Evolutionary conservation across 2,113 vertebrate genomes (phyloP).

Genomic region (Syngnathus floridae): DNA sequence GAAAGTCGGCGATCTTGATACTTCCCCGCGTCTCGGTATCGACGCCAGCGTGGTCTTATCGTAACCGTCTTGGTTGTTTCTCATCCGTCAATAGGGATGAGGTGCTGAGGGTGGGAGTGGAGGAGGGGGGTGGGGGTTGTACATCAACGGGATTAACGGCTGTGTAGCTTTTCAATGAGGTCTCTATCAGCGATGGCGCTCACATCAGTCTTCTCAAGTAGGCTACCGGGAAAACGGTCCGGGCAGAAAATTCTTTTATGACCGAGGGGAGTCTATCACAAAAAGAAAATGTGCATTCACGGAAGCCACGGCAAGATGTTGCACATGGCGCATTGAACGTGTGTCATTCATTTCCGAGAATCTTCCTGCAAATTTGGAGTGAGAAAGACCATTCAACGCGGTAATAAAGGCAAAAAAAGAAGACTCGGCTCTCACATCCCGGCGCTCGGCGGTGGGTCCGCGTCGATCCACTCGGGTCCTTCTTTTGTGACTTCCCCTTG

Average conservation of each 20-base stretch:
- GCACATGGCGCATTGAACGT: neutral
- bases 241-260: neutral
- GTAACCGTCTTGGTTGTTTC: constrained; percentile 64
- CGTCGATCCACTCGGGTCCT: constrained; percentile 40
- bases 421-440: constrained; percentile 35
- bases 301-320: neutral
- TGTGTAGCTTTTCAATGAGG: constrained; percentile 56
- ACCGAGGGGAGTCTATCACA: neutral
- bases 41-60: constrained; percentile 74
- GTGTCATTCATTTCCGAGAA: neutral
- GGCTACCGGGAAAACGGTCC: neutral
- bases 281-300: neutral
- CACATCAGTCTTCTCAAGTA: neutral
- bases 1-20: constrained; percentile 75
- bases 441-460: constrained; percentile 29
- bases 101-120: constrained; percentile 8
- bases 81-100: constrained; percentile 75
- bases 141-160: constrained; percentile 60
- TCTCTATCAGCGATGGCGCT: constrained; percentile 29
- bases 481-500: constrained; percentile 28
- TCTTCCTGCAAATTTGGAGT: constrained; percentile 8
- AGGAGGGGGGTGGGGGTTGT: constrained; percentile 30
- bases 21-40: constrained; percentile 69
- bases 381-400: constrained; percentile 41
- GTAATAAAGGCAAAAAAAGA: constrained; percentile 40